These are phyloP conservation scores for Columba janthina DNA, from an alignment of 2,113 vertebrate species.

Conservation along the genomic window DNA sequence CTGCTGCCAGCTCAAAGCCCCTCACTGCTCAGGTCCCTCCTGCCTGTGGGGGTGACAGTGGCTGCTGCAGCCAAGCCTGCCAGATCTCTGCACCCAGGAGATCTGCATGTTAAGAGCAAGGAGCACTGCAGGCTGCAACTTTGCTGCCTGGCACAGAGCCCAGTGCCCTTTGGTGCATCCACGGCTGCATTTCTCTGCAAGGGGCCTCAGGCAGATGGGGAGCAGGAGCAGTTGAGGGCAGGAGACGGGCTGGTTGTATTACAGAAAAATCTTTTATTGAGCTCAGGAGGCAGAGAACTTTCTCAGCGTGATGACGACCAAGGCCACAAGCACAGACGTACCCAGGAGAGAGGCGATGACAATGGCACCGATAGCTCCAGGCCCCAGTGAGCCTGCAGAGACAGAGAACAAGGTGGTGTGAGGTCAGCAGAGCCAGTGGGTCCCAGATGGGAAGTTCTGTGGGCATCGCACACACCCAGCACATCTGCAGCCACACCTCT, in stretches of 20 bases:
- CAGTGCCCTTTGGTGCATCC: accelerated
- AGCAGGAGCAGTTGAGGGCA: neutral
- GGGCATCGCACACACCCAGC: neutral
- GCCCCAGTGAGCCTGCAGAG: constrained; percentile 85
- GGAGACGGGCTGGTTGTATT: neutral
- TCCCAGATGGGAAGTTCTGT: neutral
- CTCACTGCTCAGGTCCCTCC: neutral
- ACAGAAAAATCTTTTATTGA: constrained; percentile 70
- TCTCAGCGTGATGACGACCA: constrained; percentile 90
- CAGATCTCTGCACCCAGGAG: neutral
- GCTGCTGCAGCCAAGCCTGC: accelerated
- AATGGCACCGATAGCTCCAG: constrained; percentile 94
- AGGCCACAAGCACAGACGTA: constrained; percentile 91
- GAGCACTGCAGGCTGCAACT: accelerated
- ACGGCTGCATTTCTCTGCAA: accelerated
- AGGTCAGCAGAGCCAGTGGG: neutral
- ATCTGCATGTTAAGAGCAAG: accelerated
- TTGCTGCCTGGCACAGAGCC: neutral
- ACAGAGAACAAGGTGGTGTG: neutral
- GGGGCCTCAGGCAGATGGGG: accelerated
- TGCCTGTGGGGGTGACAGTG: accelerated
- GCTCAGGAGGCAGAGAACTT: constrained; percentile 90
- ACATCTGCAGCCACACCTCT: accelerated
- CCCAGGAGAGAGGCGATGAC: constrained; percentile 94
- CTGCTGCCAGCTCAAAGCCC: neutral